Evolutionary conservation across 2,888 invertebrate genomes (phyloP), one percentile per base, ranked within the genome.

Genomic region (Tromatobia lineatoria): DNA sequence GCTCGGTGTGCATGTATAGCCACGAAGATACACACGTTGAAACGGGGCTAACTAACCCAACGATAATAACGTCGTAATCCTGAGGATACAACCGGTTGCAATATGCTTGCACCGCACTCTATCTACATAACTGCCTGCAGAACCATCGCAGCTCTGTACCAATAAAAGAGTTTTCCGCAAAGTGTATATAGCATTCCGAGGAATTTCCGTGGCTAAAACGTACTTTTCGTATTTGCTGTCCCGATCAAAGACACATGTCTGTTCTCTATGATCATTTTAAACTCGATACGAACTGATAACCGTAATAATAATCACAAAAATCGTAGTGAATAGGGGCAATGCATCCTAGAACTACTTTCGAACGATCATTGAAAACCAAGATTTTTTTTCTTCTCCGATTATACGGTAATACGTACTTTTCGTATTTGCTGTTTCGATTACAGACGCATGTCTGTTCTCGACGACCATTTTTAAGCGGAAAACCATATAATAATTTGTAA

Each of bases 111-210:
- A 88, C n/a, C 70, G 34, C 71, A 87, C 89, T 89, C 85, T 88
- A 91, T 93, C 90, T 90, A 89, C 91, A 91, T 92, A 93, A 93
- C 91, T 90, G 89, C 90, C 90, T 86, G 88, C 89, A 88, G 90
- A 91, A 91, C 88, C 90, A 89, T 88, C 89, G 69, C 80, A 75
- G 80, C 80, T 77, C 71, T 34, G 87, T 85, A 89, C 90, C 90
- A 91, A 93, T 93, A 92, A 93, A 90, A 81, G 73, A 76, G 66
- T 79, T 85, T 78, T 81, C 59, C 23, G 20, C 78, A 20, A 23
- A 18, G 11, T n/a, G n/a, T 45, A 29, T 11, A n/a, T 29, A 20
- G 4, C 34, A 20, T 34, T 25, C 29, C 50, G 50, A 50, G 34
- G 10, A 38, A 34, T 34, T 59, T 25, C 6, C 29, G 7, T 59